These are phyloP conservation scores for Antennarius maculatus DNA, from an alignment of 2,797 vertebrate genomes.

Conservation along the genomic window DNA sequence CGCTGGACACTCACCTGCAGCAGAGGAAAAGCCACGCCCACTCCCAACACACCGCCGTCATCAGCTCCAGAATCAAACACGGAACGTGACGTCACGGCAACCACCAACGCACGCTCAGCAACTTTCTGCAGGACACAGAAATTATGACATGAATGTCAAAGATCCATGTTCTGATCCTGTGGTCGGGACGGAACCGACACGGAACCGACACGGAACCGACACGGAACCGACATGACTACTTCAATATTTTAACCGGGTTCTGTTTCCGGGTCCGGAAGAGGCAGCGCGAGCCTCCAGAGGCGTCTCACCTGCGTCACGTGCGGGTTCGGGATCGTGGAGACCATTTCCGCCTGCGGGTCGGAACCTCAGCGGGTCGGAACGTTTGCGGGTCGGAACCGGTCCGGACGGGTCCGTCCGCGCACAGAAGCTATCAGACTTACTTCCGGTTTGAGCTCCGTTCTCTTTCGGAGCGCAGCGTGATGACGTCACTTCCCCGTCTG, in stretches of 20 bases:
- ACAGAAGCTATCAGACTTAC: neutral
- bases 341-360: conserved; percentile 40
- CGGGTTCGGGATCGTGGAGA: conserved; percentile 54
- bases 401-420: no score
- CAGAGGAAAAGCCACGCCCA: conserved; percentile 78
- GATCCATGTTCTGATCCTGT: no score
- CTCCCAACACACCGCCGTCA: conserved; percentile 48
- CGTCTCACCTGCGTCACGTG: conserved; percentile 60
- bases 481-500: conserved; percentile 61
- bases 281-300: neutral
- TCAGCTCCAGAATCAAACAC: conserved; percentile 75
- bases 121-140: conserved; percentile 74
- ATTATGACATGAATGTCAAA: no score
- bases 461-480: conserved; percentile 21
- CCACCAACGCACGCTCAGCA: conserved; percentile 69
- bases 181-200: no score
- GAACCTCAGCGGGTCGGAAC: neutral
- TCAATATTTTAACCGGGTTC: no score
- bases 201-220: no score
- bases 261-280: neutral
- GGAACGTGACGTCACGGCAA: conserved; percentile 80
- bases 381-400: no score
- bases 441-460: conserved; percentile 31
- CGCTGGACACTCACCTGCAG: conserved; percentile 68
- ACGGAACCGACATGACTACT: no score